Base-by-base conservation (phyloP, 1,140 invertebrate genomes). In the Plutomurus gul region DNA sequence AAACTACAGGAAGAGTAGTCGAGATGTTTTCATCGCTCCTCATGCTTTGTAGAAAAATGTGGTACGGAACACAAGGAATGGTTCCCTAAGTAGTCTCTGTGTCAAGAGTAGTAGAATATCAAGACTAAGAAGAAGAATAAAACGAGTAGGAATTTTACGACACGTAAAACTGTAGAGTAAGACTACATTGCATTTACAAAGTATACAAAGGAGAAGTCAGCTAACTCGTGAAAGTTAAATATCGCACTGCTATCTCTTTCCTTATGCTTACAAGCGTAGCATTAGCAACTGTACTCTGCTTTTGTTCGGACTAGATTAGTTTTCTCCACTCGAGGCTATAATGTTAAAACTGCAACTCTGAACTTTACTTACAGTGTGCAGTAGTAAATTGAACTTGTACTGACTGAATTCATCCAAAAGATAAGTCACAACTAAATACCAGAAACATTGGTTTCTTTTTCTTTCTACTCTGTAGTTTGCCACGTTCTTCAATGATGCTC, bases 381-480 rank as follows among this genome's bases (percentile, higher is more conserved):
- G 6, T 65, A 33, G 11, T 7, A 43, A 10, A 43, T n/a, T 65
- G 13, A 16, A 30, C 33, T 13, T 33, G 7, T 36, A 18, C 8
- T 7, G 30, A 65, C 13, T 3, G 56, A 65, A 65, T 65, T 65
- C 25, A 65, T 65, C 30, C 27, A 5, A 13, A 36, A 65, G 56
- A 65, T 65, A 65, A 65, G 56, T 27, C 56, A 65, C 4, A 49
- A 49, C 46, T 49, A 49, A 49, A 49, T 16, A 65, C 56, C 56
- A 4, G 18, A 65, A 65, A 30, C 56, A 65, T 65, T 65, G 56
- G 27, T 36, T 65, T 65, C 27, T 6, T 65, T 36, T 65, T 65
- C 27, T 6, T 65, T 65, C 30, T n/a, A 51, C 47, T 22, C 25
- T 8, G n/a, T 56, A 3, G 22, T 56, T 56, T 65, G 4, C 11